Evolutionary conservation across 2,797 vertebrate species (phyloP).

Genomic region (Halcyon leucocephala): DNA sequence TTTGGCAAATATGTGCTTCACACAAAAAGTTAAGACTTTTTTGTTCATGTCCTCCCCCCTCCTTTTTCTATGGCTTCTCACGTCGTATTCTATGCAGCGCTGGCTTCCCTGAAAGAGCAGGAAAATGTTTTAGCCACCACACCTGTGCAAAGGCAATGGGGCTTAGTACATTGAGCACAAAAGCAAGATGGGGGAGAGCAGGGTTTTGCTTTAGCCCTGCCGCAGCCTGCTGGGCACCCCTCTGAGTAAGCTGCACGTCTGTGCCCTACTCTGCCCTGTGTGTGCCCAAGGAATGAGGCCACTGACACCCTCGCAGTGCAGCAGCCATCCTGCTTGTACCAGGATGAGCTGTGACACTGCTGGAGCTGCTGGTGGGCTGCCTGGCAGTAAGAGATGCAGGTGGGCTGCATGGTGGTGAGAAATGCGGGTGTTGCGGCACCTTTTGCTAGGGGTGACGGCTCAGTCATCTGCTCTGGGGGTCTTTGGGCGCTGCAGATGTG

Average conservation of each 20-base stretch:
- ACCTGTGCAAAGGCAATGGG: not conserved
- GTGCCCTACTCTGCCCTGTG: not conserved
- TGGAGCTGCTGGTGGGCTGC: not conserved
- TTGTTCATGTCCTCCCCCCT: constrained; percentile 10
- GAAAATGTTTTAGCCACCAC: not conserved
- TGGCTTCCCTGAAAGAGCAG: constrained; percentile 23
- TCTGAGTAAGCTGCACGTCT: not conserved
- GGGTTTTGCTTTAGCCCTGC: not conserved
- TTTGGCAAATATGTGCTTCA: constrained; percentile 80
- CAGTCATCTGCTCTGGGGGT: rapidly evolving
- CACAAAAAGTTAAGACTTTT: constrained; percentile 76
- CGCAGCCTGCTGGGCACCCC: not conserved
- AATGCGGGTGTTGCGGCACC: not conserved
- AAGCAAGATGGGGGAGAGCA: not conserved
- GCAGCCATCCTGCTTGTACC: rapidly evolving
- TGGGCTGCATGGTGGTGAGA: not conserved
- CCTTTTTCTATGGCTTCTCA: not conserved
- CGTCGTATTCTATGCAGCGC: not conserved
- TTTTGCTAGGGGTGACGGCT: not conserved
- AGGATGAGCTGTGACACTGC: not conserved
- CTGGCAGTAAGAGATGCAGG: not conserved
- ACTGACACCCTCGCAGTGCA: not conserved
- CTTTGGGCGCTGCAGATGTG: not conserved
- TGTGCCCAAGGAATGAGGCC: not conserved
- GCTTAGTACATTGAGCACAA: not conserved